These are phyloP conservation scores for Psococerastis gibbosa DNA, from an alignment of 2,888 invertebrate genomes.

Conservation along the genomic window DNA sequence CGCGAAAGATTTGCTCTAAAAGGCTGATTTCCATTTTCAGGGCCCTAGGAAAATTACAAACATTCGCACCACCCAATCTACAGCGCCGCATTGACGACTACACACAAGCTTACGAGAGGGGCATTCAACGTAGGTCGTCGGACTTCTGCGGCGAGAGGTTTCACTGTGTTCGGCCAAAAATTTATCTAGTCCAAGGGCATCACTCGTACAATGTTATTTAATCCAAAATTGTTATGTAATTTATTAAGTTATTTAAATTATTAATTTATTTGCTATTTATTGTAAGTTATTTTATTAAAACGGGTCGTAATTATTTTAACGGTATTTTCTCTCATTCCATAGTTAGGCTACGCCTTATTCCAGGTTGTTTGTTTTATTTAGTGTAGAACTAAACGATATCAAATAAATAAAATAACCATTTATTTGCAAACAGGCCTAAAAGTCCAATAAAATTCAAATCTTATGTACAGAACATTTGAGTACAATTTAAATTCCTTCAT, in stretches of 20 bases:
- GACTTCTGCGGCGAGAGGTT: slow-evolving; percentile 7
- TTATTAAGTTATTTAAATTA: slow-evolving; percentile 2
- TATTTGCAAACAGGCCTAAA: too few relatives aligned
- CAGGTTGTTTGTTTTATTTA: too few relatives aligned
- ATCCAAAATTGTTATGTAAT: not conserved
- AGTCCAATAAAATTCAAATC: too few relatives aligned
- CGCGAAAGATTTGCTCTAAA: too few relatives aligned
- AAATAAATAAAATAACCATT: too few relatives aligned
- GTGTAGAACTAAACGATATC: too few relatives aligned
- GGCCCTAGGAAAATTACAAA: slow-evolving; percentile 5
- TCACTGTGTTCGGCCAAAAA: not conserved
- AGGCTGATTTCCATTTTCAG: not conserved
- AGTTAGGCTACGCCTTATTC: too few relatives aligned
- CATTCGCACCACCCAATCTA: not conserved
- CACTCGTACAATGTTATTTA: slow-evolving; percentile 5
- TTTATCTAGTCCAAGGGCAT: slow-evolving; percentile 1
- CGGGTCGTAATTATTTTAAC: too few relatives aligned
- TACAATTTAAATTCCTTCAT: too few relatives aligned
- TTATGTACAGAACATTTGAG: too few relatives aligned
- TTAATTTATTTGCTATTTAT: slow-evolving; percentile 3
- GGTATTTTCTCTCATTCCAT: too few relatives aligned
- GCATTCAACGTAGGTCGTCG: not conserved
- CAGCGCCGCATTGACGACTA: slow-evolving; percentile 2
- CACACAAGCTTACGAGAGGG: slow-evolving; percentile 1
- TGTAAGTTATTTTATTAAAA: not conserved